Evolutionary conservation across 2,888 invertebrate genomes (phyloP).

Genomic region (Pycnomerus fuliginosus): DNA sequence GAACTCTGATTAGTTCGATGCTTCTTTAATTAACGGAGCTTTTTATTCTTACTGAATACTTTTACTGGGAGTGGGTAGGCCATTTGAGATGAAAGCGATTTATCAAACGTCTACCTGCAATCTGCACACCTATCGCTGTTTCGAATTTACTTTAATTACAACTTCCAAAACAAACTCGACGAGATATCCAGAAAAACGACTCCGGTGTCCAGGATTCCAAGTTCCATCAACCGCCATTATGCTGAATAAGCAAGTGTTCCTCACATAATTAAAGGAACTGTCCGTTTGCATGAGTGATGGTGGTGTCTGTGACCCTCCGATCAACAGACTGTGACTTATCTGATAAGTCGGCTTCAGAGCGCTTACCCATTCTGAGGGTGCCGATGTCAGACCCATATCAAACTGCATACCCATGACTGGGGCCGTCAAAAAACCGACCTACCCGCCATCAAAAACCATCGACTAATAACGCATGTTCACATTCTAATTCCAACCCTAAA

Average conservation of each 20-base stretch:
- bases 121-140: slow-evolving; percentile 29
- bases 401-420: slow-evolving; percentile 44
- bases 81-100: slow-evolving; percentile 44
- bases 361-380: slow-evolving; percentile 38
- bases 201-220: slow-evolving; percentile 1
- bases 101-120: slow-evolving; percentile 44
- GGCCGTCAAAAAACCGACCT: slow-evolving; percentile 45
- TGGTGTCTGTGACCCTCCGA: slow-evolving; percentile 34
- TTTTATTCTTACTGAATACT: slow-evolving; percentile 46
- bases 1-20: slow-evolving; percentile 55
- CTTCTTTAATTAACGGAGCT: slow-evolving; percentile 54
- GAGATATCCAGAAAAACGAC: background rate
- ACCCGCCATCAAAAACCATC: slow-evolving; percentile 24
- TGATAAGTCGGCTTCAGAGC: slow-evolving; percentile 31
- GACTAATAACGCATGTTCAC: too few relatives aligned
- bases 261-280: slow-evolving; percentile 52
- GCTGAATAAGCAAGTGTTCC: slow-evolving; percentile 38
- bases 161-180: slow-evolving; percentile 9
- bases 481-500: slow-evolving; percentile 34
- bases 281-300: slow-evolving; percentile 49
- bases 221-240: slow-evolving; percentile 24
- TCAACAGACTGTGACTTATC: slow-evolving; percentile 39
- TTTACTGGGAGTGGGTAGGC: slow-evolving; percentile 38
- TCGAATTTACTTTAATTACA: slow-evolving; percentile 20
- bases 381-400: slow-evolving; percentile 52